A percentile compares a stretch with the other conserved stretches of the same genome.
These are phyloP conservation scores for Cosmopolites sordidus DNA, from an alignment of 2,888 invertebrate species.

Conservation along the genomic window DNA sequence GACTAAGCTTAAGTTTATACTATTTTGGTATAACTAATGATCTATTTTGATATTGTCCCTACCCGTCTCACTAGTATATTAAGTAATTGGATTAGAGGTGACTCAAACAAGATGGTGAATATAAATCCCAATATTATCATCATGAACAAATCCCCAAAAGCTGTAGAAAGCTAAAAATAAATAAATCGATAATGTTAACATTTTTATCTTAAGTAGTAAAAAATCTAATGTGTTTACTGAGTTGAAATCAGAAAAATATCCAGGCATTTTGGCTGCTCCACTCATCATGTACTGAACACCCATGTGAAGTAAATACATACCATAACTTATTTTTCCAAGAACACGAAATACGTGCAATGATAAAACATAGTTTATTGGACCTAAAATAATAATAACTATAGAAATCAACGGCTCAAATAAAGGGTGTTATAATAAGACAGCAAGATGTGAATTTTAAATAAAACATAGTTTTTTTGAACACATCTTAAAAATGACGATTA, in stretches of 20 bases:
- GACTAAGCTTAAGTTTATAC: too few relatives aligned
- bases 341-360: slow-evolving; percentile 39
- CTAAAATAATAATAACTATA: slow-evolving; percentile 31
- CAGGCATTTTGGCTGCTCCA: slow-evolving; percentile 37
- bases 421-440: too few relatives aligned
- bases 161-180: slow-evolving; percentile 35
- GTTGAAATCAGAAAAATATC: slow-evolving; percentile 40
- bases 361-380: slow-evolving; percentile 37
- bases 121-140: slow-evolving; percentile 36
- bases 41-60: too few relatives aligned
- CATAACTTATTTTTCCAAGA: slow-evolving; percentile 41
- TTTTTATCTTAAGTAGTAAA: too few relatives aligned
- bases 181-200: too few relatives aligned
- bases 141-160: slow-evolving; percentile 39
- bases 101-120: slow-evolving; percentile 41
- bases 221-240: slow-evolving; percentile 31
- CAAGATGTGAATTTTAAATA: too few relatives aligned
- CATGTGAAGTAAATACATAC: slow-evolving; percentile 43
- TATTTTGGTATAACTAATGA: too few relatives aligned
- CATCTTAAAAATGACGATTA: too few relatives aligned
- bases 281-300: slow-evolving; percentile 37
- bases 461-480: too few relatives aligned
- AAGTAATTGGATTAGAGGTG: slow-evolving; percentile 38
- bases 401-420: too few relatives aligned
- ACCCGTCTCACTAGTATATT: slow-evolving; percentile 18